Evolutionary conservation across 2,888 invertebrate species (phyloP).

Genomic region (Leptinotarsa haldemani): DNA sequence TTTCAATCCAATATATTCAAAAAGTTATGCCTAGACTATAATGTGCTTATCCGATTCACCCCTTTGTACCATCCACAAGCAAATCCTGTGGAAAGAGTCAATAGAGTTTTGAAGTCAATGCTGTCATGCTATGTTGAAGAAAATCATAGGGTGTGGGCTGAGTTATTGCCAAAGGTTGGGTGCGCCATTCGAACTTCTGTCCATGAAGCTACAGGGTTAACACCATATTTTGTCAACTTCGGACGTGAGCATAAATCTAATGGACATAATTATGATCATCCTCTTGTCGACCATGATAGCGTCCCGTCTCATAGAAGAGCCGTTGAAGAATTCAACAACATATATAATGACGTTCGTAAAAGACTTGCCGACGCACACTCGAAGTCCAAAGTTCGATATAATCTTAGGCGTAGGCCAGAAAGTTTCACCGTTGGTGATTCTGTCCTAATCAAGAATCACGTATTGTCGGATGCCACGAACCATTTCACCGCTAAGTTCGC

Average conservation of each 20-base stretch:
- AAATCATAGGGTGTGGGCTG: conserved; percentile 48
- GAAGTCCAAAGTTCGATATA: conserved; percentile 5
- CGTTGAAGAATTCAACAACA: neutral
- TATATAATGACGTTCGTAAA: conserved; percentile 11
- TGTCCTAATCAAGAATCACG: neutral
- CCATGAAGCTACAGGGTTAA: conserved; percentile 41
- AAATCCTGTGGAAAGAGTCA: conserved; percentile 55
- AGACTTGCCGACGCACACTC: neutral
- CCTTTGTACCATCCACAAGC: conserved; percentile 51
- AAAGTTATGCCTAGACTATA: conserved; percentile 4
- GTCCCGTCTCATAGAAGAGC: conserved; percentile 8
- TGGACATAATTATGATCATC: conserved; percentile 16
- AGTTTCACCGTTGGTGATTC: conserved; percentile 3
- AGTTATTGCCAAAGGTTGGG: conserved; percentile 37
- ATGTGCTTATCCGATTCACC: conserved; percentile 13
- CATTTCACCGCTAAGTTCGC: conserved; percentile 12
- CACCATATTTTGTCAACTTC: conserved; percentile 42
- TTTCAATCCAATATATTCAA: conserved; percentile 10
- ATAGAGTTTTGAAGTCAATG: conserved; percentile 55
- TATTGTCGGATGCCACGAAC: neutral
- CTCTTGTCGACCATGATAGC: conserved; percentile 7
- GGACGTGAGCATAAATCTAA: conserved; percentile 28
- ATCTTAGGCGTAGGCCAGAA: conserved; percentile 6
- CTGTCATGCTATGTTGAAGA: conserved; percentile 48
- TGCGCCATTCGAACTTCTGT: conserved; percentile 44